phyloP scores from a whole-genome alignment of 2,797 vertebrate species.

The Pelodytes ibericus region DNA sequence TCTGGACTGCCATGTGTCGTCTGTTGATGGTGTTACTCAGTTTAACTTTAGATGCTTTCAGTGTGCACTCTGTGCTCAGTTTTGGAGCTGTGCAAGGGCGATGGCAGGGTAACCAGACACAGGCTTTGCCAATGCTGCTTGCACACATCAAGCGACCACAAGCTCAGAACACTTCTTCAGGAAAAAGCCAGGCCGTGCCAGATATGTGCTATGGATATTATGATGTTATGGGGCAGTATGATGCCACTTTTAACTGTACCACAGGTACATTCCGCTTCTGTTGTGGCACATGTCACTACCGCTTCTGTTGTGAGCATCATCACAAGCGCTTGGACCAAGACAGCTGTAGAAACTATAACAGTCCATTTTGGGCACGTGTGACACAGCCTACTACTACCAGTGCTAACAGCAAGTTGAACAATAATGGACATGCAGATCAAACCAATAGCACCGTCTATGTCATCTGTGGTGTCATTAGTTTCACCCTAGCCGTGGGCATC shows the following conservation, averaged over 20 bases:
- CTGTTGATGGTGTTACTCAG: constrained; percentile 57
- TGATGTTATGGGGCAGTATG: constrained; percentile 92
- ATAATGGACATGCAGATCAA: constrained; percentile 74
- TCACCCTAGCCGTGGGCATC: constrained; percentile 87
- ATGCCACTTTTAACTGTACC: constrained; percentile 89
- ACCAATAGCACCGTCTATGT: constrained; percentile 89
- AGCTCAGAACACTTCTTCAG: constrained; percentile 77
- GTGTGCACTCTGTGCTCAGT: constrained; percentile 44
- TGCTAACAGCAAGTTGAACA: constrained; percentile 57
- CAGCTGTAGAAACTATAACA: constrained; percentile 83
- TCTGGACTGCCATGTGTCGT: constrained; percentile 54
- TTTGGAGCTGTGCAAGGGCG: constrained; percentile 56
- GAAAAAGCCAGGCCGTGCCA: constrained; percentile 68
- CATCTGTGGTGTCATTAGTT: constrained; percentile 88
- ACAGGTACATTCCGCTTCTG: constrained; percentile 87
- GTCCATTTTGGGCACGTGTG: constrained; percentile 87
- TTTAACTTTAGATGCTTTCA: constrained; percentile 50
- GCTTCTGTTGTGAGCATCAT: constrained; percentile 90
- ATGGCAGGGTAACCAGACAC: constrained; percentile 54
- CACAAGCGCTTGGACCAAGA: constrained; percentile 84
- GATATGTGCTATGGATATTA: constrained; percentile 89
- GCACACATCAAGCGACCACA: constrained; percentile 75
- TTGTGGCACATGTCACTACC: constrained; percentile 91
- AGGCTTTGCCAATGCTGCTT: constrained; percentile 62
- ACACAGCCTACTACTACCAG: constrained; percentile 72